Evolutionary conservation across 2,113 vertebrate genomes (phyloP).

Genomic region (Trogon melanurus): DNA sequence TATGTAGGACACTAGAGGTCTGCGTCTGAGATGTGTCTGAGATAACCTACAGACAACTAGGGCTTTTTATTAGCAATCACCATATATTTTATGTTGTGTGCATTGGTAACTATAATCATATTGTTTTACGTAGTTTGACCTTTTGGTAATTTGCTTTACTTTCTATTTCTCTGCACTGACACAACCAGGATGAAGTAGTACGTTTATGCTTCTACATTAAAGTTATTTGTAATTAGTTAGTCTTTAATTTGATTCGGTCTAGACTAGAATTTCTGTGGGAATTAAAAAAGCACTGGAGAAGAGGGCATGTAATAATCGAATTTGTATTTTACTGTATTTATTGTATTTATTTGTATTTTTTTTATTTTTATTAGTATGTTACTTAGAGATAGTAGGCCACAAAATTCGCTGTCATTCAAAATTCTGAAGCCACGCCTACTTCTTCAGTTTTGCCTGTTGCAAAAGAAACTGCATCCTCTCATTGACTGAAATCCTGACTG

Average conservation of each 20-base stretch:
- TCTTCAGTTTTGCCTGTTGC: neutral
- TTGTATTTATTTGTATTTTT: too few relatives aligned
- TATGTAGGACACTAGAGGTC: neutral
- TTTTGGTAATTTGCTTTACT: neutral
- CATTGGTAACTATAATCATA: neutral
- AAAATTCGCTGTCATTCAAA: neutral
- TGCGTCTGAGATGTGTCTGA: too few relatives aligned
- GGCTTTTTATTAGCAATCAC: neutral
- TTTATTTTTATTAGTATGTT: neutral
- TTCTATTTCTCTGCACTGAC: neutral
- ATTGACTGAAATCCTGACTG: neutral
- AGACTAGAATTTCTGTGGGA: neutral
- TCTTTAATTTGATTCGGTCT: neutral
- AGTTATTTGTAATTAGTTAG: neutral
- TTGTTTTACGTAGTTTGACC: neutral
- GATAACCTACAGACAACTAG: neutral
- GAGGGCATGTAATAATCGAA: neutral
- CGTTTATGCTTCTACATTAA: neutral
- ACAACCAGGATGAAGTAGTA: neutral
- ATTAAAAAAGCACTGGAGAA: neutral
- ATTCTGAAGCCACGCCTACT: neutral
- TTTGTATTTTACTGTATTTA: neutral
- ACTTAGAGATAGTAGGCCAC: neutral
- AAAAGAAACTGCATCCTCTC: neutral
- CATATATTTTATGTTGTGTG: neutral